A percentile compares a stretch with the other conserved stretches of the same genome.
Evolutionary conservation across 2,888 invertebrate species (phyloP).

Genomic region (Clepsis dumicolana): DNA sequence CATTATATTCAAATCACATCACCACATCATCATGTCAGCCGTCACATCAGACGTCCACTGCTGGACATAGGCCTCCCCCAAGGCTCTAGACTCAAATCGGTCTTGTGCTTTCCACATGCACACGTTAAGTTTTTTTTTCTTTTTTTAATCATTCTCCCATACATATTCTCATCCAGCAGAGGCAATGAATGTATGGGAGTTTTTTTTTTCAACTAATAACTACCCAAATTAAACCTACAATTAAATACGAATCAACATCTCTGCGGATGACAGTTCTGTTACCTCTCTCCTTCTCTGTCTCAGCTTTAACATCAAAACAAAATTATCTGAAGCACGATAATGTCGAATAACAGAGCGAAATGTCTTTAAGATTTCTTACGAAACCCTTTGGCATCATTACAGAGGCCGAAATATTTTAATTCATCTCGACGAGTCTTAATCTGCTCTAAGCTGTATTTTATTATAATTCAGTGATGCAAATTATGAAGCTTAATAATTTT

Average conservation of each 20-base stretch:
- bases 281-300: not conserved
- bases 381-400: slow-evolving; percentile 14
- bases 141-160: too few species aligned
- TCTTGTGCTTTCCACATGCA: too few species aligned
- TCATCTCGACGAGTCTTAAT: slow-evolving; percentile 16
- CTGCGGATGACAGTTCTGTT: not conserved
- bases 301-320: not conserved
- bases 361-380: not conserved
- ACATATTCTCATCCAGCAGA: too few species aligned
- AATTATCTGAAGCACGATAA: not conserved
- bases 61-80: too few species aligned
- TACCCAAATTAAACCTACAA: too few species aligned
- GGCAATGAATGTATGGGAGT: too few species aligned
- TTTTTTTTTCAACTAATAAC: too few species aligned
- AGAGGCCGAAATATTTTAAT: slow-evolving; percentile 20
- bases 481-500: slow-evolving; percentile 60
- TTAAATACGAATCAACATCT: not conserved
- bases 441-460: slow-evolving; percentile 40
- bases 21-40: too few species aligned
- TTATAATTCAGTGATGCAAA: slow-evolving; percentile 50
- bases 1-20: too few species aligned
- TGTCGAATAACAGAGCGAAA: slow-evolving; percentile 10
- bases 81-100: too few species aligned
- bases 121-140: too few species aligned
- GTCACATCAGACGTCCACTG: too few species aligned